Base-by-base conservation (phyloP, 2,888 invertebrate genomes). In the Drosophila borealis region DNA sequence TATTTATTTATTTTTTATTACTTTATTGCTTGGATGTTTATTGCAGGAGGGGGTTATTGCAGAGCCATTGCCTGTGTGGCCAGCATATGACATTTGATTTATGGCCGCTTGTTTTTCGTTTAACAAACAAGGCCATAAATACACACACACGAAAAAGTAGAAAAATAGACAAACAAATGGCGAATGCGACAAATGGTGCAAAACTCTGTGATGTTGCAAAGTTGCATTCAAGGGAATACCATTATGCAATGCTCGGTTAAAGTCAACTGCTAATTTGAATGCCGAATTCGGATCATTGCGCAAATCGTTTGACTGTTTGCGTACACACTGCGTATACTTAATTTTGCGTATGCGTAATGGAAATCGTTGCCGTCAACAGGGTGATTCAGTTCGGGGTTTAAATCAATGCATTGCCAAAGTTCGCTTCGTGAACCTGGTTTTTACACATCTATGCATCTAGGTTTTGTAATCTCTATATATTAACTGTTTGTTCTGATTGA, bases 81-180 rank as follows among this genome's bases (percentile, higher is more conserved):
- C 45, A 61, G 64, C 66, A 75, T 51, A 67, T 62, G 50, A 65
- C 74, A 56, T 60, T 60, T 88, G 83, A 83, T 83, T 83, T 83
- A 83, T 80, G 56, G n/a, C 41, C 70, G 53, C 56, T 79, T 88
- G 72, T 77, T 69, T 53, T 69, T 80, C 66, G 74, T 59, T 86
- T 68, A 56, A 44, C 79, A 68, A 84, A 81, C 88, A 78, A 70
- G 59, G 61, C 48, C 72, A 83, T 83, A 88, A 83, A 83, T 85
- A 80, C 25, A 53, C 25, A 48, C 21, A 19, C 17, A 17, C 17
- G 13, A 37, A 46, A 39, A 39, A 37, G 49, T n/a, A 37, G 17
- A 29, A 19, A 65, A 72, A 59, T 42, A 11, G 37, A 50, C 37
- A 55, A 78, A 49, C 62, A 69, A 74, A 70, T 45, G 51, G 36